phyloP scores from a whole-genome alignment of 2,113 vertebrate species.

The Numenius arquata region DNA sequence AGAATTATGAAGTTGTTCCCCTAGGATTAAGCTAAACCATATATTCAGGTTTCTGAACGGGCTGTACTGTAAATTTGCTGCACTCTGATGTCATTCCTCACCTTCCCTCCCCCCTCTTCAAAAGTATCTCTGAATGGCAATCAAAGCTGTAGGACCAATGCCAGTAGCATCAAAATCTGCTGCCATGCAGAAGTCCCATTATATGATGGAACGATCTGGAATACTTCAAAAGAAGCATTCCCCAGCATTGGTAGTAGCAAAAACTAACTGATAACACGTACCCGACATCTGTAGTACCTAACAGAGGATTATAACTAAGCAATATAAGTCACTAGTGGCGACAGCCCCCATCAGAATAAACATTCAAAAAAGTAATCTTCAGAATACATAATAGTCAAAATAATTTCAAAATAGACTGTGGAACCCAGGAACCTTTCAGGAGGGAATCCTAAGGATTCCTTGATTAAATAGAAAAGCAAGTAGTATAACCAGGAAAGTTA shows the following conservation, averaged over 20 bases:
- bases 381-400: neutral
- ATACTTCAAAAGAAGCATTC: neutral
- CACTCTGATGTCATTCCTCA: neutral
- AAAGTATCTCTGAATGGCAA: neutral
- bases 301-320: neutral
- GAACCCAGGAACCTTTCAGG: accelerated
- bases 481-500: neutral
- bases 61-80: neutral
- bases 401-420: neutral
- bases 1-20: neutral
- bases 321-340: accelerated
- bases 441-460: neutral
- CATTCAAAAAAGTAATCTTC: neutral
- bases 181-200: neutral
- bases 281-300: accelerated
- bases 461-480: neutral
- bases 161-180: neutral
- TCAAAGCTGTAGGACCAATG: neutral
- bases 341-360: neutral
- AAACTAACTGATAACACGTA: neutral
- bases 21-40: neutral
- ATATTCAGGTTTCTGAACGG: neutral
- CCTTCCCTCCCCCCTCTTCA: neutral
- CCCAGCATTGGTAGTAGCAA: neutral
- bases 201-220: neutral